Evolutionary conservation across 30 jellyfish, hydroid and myxozoan species (phyloP).

Genomic region (Turritopsis rubra): DNA sequence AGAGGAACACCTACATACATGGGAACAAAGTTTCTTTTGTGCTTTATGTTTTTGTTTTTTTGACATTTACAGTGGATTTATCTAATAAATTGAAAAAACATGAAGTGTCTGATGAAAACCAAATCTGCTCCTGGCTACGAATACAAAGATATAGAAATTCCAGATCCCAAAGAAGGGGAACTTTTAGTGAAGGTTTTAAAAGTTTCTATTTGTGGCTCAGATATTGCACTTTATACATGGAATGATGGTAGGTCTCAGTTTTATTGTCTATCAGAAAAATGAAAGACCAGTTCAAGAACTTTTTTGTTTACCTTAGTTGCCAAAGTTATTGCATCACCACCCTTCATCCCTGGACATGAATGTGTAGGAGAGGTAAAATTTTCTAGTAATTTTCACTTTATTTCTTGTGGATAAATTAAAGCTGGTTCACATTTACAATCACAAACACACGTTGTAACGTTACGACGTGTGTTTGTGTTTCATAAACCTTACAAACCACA

Average conservation of each 20-base stretch:
- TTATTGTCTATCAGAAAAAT: too few relatives aligned
- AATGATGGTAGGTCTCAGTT: conserved; percentile 20
- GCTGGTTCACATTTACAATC: too few relatives aligned
- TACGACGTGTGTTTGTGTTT: too few relatives aligned
- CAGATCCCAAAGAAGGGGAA: conserved; percentile 44
- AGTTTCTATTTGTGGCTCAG: conserved; percentile 65
- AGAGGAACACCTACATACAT: too few relatives aligned
- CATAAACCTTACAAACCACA: too few relatives aligned
- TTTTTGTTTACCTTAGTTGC: conserved; percentile 42
- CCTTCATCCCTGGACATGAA: conserved; percentile 65
- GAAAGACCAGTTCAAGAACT: background rate
- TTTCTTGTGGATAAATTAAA: too few relatives aligned
- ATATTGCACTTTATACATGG: conserved; percentile 43
- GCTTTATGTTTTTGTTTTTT: too few relatives aligned
- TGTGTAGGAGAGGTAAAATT: conserved; percentile 44
- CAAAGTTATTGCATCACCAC: conserved; percentile 35
- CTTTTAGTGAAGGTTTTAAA: conserved; percentile 31
- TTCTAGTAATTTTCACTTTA: background rate
- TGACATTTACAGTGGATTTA: too few relatives aligned
- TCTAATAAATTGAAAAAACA: too few relatives aligned
- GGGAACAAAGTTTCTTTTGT: too few relatives aligned
- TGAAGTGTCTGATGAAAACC: conserved; percentile 44
- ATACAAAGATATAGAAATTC: conserved; percentile 30
- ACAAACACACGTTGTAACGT: too few relatives aligned
- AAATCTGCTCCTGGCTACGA: conserved; percentile 24